Base-by-base conservation (phyloP, 2,888 invertebrate species). In the Chrysomela aeneicollis region DNA sequence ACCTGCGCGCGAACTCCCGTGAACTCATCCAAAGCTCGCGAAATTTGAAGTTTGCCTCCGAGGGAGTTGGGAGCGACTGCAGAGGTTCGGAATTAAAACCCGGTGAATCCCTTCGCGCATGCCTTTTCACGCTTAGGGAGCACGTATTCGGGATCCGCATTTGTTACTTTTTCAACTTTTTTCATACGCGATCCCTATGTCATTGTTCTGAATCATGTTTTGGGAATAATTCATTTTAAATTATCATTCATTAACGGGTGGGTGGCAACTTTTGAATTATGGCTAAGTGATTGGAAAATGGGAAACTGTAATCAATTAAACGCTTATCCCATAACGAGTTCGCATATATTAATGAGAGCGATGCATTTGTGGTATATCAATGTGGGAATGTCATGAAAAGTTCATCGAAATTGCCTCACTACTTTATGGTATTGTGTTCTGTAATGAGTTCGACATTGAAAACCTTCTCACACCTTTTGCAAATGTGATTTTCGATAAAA, bases 11-110 rank as follows among this genome's bases (percentile, higher is more conserved):
- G 59, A 52, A 32, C 35, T 63, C 46, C 17, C 19, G 32, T 53
- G 37, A 53, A 51, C 26, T 50, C 17, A 30, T 32, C 6, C 54
- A 15, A 10, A 62, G 32, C 19, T 53, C 32, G 15, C 35, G 51
- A 5, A 17, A 50, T 26, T 42, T 51, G 60, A 61, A 61, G 64
- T 63, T 59, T 32, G 21, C 68, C 22, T 49, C 18, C 4, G 47
- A 63, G 66, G 66, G 61, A 58, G 57, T 59, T 64, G 51, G 58
- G 70, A 76, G 74, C 74, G 72, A 77, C 76, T 77, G 76, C 76
- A 75, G 76, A 75, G 72, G 73, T 73, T 73, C 64, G 37, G 69
- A 74, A 68, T 72, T 70, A 73, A 75, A 74, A 71, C 73, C 73
- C 73, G 64, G 75, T 70, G 68, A 69, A 71, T 67, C 65, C 68